Evolutionary conservation across 1,140 invertebrate genomes (phyloP), one percentile per base, ranked within the genome.

Genomic region (Mizuhopecten yessoensis): DNA sequence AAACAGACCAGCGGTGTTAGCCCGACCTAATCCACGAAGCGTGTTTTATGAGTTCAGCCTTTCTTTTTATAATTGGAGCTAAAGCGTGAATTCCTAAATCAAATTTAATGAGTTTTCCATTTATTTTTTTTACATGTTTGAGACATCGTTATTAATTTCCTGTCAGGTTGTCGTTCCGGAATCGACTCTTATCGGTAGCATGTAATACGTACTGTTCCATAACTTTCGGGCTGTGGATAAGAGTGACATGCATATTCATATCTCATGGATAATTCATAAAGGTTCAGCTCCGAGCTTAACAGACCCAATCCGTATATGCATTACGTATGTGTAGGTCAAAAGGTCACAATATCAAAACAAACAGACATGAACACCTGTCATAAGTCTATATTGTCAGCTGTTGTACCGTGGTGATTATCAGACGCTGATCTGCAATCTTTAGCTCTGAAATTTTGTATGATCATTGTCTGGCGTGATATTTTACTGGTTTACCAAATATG

Each of bases 181-280:
- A 75, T 75, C 57, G 57, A n/a, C 23, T 75, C 2, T 75, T 75
- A 29, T 29, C 23, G n/a, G 36, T 7, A 29, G 1, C 5, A 29
- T 75, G 57, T 75, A 5, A 11, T 75, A n/a, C 29, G 5, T 39
- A 39, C 29, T 5, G 3, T n/a, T 17, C 42, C 29, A 9, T n/a
- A 9, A 75, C 23, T 75, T 1, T 29, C 29, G 23, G n/a, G 57
- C 57, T 75, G 57, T 29, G 23, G 11, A n/a, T 75, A 29, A 75
- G 29, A 29, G 57, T 29, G n/a, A 29, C 57, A 75, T n/a, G 45
- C 45, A 75, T 75, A 75, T 75, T 75, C 57, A 75, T 75, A 75
- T 7, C 57, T 75, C 57, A 75, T 75, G 57, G n/a, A n/a, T 75
- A 75, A 75, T 75, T 75, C 57, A 75, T 29, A 29, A 75, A 3